phyloP scores from a whole-genome alignment of 2,888 invertebrate genomes.

The Scaptomyza caliginosa region DNA sequence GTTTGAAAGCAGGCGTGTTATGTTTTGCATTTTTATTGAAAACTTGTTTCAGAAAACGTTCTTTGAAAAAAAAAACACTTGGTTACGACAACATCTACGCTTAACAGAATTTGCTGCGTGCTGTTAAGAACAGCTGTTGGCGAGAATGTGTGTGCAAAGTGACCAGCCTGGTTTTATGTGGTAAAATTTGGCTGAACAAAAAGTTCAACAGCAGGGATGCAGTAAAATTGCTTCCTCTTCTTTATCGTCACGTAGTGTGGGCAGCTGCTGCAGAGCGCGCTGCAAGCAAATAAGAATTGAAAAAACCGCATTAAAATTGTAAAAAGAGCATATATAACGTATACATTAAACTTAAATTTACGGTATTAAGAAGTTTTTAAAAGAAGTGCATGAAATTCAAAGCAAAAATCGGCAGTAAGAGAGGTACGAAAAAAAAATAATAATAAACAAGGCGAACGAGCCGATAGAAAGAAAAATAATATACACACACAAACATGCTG shows the following conservation, averaged over 20 bases:
- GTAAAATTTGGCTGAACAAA: slow-evolving; percentile 8
- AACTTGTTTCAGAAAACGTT: background rate
- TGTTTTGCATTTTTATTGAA: slow-evolving; percentile 72
- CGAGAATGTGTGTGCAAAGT: slow-evolving; percentile 5
- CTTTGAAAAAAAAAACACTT: background rate
- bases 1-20: slow-evolving; percentile 72
- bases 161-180: slow-evolving; percentile 21
- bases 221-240: slow-evolving; percentile 30
- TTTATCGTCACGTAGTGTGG: slow-evolving; percentile 53
- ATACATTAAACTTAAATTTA: slow-evolving; percentile 43
- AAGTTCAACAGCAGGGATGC: slow-evolving; percentile 27
- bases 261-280: slow-evolving; percentile 67
- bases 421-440: slow-evolving; percentile 66
- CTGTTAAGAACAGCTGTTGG: slow-evolving; percentile 36
- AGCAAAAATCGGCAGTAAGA: slow-evolving; percentile 30
- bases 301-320: slow-evolving; percentile 64
- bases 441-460: slow-evolving; percentile 75
- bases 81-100: slow-evolving; percentile 54
- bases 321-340: slow-evolving; percentile 52
- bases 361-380: slow-evolving; percentile 26
- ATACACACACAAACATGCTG: slow-evolving; percentile 74
- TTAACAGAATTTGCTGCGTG: slow-evolving; percentile 22
- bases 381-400: slow-evolving; percentile 19
- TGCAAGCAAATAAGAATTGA: slow-evolving; percentile 73
- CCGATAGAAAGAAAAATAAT: slow-evolving; percentile 74